Conservation (phyloP, 23 tunicate species). For the Styela plicata region DNA sequence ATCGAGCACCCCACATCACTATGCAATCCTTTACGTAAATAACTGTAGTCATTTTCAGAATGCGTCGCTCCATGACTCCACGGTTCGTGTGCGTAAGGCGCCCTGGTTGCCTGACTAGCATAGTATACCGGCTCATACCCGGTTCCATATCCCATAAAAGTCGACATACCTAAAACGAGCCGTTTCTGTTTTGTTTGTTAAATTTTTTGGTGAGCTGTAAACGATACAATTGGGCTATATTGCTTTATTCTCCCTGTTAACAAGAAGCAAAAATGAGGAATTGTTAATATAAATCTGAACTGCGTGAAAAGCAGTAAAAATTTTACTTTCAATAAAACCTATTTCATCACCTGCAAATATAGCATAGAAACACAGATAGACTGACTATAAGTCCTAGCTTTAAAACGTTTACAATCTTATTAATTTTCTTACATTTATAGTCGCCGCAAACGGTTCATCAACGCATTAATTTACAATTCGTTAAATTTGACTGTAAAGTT, state of each 20-base stretch:
- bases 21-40: neutral
- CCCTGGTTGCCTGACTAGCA: neutral
- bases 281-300: neutral
- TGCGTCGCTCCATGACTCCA: constrained; percentile 2
- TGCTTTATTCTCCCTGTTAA: neutral
- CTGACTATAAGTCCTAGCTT: neutral
- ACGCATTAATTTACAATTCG: neutral
- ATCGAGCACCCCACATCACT: neutral
- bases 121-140: constrained; percentile 29
- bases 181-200: constrained; percentile 5
- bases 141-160: constrained; percentile 29
- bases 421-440: neutral
- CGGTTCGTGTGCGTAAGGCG: constrained; percentile 3
- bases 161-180: neutral
- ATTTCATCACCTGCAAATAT: neutral
- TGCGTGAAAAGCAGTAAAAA: constrained; percentile 16
- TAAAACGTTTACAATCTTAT: neutral
- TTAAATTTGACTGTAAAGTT: neutral
- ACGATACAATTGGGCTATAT: neutral
- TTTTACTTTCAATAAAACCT: constrained; percentile 16
- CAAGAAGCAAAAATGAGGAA: neutral
- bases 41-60: neutral
- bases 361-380: neutral
- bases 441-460: neutral
- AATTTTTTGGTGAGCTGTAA: constrained; percentile 1